A percentile compares a stretch with the other conserved stretches of the same genome.
These are phyloP conservation scores for Anguilla japonica DNA, from an alignment of 2,113 vertebrate genomes.

Conservation along the genomic window DNA sequence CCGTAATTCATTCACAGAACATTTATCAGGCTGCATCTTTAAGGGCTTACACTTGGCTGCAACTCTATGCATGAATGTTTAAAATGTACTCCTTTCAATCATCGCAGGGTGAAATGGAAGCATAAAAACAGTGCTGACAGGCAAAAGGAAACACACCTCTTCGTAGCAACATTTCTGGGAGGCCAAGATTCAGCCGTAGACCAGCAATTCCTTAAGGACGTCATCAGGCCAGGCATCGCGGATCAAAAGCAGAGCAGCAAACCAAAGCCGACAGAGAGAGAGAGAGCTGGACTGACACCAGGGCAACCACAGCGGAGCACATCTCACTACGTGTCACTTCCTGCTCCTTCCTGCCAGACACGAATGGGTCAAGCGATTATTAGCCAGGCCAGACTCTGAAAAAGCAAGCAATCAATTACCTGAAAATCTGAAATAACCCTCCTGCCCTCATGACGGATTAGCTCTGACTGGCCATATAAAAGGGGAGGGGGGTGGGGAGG, in stretches of 20 bases:
- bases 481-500: too few species aligned
- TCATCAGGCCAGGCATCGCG: not conserved
- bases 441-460: not conserved
- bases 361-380: not conserved
- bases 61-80: slow-evolving; percentile 1
- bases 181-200: not conserved
- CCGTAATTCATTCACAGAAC: too few species aligned
- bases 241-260: slow-evolving; percentile 7
- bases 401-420: not conserved
- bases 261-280: slow-evolving; percentile 15
- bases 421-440: not conserved
- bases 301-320: not conserved
- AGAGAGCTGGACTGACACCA: not conserved
- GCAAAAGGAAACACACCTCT: not conserved
- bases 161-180: not conserved
- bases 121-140: not conserved
- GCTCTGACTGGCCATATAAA: not conserved
- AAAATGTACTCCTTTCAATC: not conserved
- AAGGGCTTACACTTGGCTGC: not conserved
- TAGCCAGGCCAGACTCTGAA: not conserved
- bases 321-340: not conserved
- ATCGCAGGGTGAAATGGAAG: not conserved
- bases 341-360: not conserved
- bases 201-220: slow-evolving; percentile 16
- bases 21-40: too few species aligned